Evolutionary conservation across 2,888 invertebrate species (phyloP), one percentile per base, ranked within the genome.

Genomic region (Drosophila sordidula): DNA sequence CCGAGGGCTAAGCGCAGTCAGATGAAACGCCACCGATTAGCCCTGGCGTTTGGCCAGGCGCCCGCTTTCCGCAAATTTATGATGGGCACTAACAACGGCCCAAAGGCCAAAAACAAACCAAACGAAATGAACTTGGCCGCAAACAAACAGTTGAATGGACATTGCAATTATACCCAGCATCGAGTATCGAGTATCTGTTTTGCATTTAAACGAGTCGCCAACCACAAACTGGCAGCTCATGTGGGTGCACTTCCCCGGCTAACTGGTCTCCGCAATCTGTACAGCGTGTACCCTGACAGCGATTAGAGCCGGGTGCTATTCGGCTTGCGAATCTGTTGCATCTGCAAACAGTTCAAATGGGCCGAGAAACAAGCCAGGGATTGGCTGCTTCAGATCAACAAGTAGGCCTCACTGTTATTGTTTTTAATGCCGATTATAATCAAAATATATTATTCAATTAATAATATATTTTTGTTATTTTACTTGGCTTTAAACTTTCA

Each of bases 1-100:
- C 29, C 9, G 29, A 26, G 18, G 26, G 6, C 54, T 9, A 18
- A 34, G 44, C 44, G 26, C 58, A 70, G 22, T 55, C 80, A 83
- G 83, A 84, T 84, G 86, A 84, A 84, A 84, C 78, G 83, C 83
- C 86, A 84, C 83, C 83, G 83, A 84, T 84, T 84, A 84, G 83
- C 69, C 59, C 62, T 70, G 64, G 72, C 63, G 76, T 80, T 80
- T 70, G 75, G 63, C 70, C 57, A 62, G 74, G 61, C 70, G 77
- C 77, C 77, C 77, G 56, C 67, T 68, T 77, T 74, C 38, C 51
- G 70, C 50, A 70, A 86, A 84, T 83, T 83, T 83, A 86, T 83
- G 83, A 86, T 83, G 84, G 86, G 78, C 83, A 79, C 79, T 81
- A 84, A 82, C 85, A 83, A 79, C 82, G 79, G 75, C 70, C 34